These are phyloP conservation scores for Cephalopholis sonnerati DNA, from an alignment of 2,113 vertebrate genomes.

Conservation along the genomic window DNA sequence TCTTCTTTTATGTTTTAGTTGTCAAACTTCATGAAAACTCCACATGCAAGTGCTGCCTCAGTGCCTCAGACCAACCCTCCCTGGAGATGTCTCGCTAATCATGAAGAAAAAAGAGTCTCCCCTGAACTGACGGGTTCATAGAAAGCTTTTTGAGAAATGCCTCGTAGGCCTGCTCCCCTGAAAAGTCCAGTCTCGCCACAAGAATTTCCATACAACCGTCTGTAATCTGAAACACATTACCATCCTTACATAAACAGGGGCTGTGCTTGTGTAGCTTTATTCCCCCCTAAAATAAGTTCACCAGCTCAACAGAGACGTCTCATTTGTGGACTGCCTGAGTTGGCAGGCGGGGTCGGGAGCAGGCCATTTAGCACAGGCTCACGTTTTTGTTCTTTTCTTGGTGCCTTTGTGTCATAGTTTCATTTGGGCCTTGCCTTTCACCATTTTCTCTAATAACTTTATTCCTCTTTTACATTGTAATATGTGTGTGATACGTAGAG, in stretches of 20 bases:
- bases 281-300: slow-evolving; percentile 84
- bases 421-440: neutral
- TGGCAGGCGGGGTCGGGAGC: slow-evolving; percentile 77
- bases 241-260: slow-evolving; percentile 85
- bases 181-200: slow-evolving; percentile 89
- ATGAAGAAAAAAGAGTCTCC: slow-evolving; percentile 4
- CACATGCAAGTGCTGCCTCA: slow-evolving; percentile 20
- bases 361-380: slow-evolving; percentile 45
- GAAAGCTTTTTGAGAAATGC: slow-evolving; percentile 43
- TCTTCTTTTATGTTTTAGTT: slow-evolving; percentile 4
- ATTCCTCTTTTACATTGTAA: neutral
- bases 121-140: slow-evolving; percentile 38
- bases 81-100: slow-evolving; percentile 25
- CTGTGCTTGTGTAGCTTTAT: slow-evolving; percentile 79
- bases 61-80: neutral
- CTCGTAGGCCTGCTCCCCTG: slow-evolving; percentile 55
- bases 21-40: slow-evolving; percentile 5
- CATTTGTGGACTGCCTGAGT: slow-evolving; percentile 82
- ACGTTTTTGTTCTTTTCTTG: neutral
- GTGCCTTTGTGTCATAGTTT: slow-evolving; percentile 12
- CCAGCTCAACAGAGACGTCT: slow-evolving; percentile 78
- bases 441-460: neutral
- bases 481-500: too few species aligned
- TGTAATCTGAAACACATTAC: slow-evolving; percentile 93
- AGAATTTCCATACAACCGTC: slow-evolving; percentile 91